Evolutionary conservation across 2,113 vertebrate genomes (phyloP).

Genomic region (Clarias magur): DNA sequence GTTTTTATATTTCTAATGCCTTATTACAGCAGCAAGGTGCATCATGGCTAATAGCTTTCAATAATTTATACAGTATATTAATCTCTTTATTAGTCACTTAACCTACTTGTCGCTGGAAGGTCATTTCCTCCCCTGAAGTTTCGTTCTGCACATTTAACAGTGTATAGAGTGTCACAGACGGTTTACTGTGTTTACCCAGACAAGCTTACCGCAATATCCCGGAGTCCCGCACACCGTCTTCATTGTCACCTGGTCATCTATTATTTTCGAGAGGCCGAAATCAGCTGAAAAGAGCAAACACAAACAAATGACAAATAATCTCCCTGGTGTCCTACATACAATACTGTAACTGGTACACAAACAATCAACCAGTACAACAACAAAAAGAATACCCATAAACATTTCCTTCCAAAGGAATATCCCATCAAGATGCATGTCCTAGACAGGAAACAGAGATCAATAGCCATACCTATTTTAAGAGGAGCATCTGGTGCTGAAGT

Average conservation of each 20-base stretch:
- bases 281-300: slow-evolving; percentile 73
- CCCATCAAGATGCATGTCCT: not conserved
- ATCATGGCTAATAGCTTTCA: not conserved
- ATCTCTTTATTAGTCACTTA: not conserved
- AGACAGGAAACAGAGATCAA: slow-evolving; percentile 62
- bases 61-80: not conserved
- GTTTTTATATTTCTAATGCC: not conserved
- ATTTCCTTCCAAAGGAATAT: slow-evolving; percentile 5
- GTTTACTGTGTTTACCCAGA: not conserved
- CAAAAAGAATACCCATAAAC: not conserved
- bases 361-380: not conserved
- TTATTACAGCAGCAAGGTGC: not conserved
- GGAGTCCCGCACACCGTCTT: slow-evolving; percentile 87
- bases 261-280: slow-evolving; percentile 87
- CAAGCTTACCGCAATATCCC: slow-evolving; percentile 82
- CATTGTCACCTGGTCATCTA: slow-evolving; percentile 86
- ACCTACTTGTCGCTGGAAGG: not conserved
- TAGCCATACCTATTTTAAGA: slow-evolving; percentile 83
- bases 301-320: not conserved
- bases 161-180: slow-evolving; percentile 1
- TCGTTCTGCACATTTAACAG: not conserved
- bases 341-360: not conserved
- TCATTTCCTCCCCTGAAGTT: not conserved
- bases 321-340: not conserved
- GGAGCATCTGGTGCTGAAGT: slow-evolving; percentile 84